Conservation (phyloP, 2,113 vertebrate species). For the Hyaena hyaena region DNA sequence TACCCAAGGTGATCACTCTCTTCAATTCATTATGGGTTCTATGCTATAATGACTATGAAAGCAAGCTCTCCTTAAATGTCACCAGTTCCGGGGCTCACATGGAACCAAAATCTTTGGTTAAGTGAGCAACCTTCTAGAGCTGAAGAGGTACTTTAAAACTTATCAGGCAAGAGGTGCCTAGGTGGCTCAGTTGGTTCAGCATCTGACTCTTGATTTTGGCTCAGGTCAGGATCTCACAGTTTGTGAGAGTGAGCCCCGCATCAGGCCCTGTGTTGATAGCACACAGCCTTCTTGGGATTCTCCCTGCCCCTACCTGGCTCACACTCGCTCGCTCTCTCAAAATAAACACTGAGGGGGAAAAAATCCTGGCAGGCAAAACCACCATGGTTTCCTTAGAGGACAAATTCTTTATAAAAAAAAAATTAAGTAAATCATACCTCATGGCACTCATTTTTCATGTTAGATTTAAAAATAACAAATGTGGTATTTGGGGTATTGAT, state of each 20-base stretch:
- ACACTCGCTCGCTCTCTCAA: too few species aligned
- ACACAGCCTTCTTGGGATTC: too few species aligned
- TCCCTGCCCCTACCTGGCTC: too few species aligned
- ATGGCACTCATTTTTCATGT: not conserved
- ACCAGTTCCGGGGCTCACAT: not conserved
- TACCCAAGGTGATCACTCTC: not conserved
- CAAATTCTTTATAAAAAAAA: not conserved
- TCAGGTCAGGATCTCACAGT: too few species aligned
- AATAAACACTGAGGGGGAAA: too few species aligned
- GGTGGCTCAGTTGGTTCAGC: too few species aligned
- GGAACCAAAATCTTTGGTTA: not conserved
- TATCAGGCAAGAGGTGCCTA: not conserved
- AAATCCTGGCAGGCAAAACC: not conserved
- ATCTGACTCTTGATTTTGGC: too few species aligned
- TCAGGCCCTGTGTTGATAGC: too few species aligned
- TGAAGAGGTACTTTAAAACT: not conserved
- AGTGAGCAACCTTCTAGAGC: not conserved
- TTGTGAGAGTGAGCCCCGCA: too few species aligned
- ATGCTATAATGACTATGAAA: not conserved
- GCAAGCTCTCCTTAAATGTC: not conserved
- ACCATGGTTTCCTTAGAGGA: not conserved
- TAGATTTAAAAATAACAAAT: not conserved
- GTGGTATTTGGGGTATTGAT: not conserved
- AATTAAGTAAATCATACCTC: not conserved
- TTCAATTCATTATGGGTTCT: not conserved